These are phyloP conservation scores for Glyptemys insculpta DNA, from an alignment of 2,797 vertebrate genomes.

Conservation along the genomic window DNA sequence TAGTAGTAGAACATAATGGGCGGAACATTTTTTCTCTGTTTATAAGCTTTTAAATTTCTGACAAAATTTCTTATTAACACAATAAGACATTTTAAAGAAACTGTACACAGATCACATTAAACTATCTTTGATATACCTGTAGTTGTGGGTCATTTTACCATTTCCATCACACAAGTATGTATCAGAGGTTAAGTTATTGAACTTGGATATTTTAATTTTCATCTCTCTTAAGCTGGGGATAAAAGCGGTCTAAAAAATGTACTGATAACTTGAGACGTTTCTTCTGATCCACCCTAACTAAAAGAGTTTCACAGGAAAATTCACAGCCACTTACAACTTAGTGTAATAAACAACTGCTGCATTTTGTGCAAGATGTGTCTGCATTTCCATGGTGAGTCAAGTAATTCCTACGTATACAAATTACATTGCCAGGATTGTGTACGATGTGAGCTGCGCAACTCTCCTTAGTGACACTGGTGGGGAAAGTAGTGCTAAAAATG, in stretches of 20 bases:
- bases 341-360: background rate
- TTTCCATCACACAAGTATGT: constrained; percentile 32
- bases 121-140: background rate
- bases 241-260: constrained; percentile 52
- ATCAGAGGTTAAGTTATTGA: constrained; percentile 47
- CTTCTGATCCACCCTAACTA: background rate
- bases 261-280: constrained; percentile 33
- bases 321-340: background rate
- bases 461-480: background rate
- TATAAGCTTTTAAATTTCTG: constrained; percentile 17
- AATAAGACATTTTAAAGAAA: background rate
- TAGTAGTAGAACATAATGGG: constrained; percentile 23
- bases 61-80: constrained; percentile 1
- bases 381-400: background rate
- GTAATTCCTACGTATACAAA: background rate
- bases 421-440: background rate
- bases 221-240: constrained; percentile 37
- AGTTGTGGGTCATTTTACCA: constrained; percentile 45
- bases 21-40: background rate
- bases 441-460: background rate
- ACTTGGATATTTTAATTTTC: constrained; percentile 65
- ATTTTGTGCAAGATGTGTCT: background rate
- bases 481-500: background rate
- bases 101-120: constrained; percentile 19
- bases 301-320: background rate